phyloP scores from a whole-genome alignment of 2,888 invertebrate species.

The Drosophila basisetae region DNA sequence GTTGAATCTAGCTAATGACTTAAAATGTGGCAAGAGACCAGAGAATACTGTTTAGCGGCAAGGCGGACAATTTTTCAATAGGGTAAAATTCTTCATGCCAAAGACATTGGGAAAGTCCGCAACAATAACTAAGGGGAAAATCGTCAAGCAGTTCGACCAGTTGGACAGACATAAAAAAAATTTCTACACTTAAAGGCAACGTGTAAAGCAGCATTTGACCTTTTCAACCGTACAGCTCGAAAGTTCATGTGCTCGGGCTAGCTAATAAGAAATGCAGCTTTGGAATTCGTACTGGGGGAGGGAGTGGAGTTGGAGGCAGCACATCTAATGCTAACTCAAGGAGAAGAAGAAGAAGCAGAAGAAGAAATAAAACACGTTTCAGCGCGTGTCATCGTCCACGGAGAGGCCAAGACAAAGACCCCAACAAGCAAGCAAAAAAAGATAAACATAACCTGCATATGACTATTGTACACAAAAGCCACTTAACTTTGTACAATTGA shows the following conservation, averaged over 20 bases:
- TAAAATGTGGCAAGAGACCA: constrained; percentile 43
- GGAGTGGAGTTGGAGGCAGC: constrained; percentile 15
- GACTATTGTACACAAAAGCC: constrained; percentile 67
- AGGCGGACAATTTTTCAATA: constrained; percentile 38
- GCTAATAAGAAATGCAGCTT: constrained; percentile 67
- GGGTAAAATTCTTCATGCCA: constrained; percentile 39
- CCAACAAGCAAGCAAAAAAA: constrained; percentile 29
- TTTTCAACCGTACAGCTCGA: constrained; percentile 68
- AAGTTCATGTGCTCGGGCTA: constrained; percentile 73
- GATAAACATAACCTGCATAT: constrained; percentile 39
- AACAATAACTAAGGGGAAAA: constrained; percentile 34
- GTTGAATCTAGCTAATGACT: constrained; percentile 64
- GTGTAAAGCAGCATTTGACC: constrained; percentile 71
- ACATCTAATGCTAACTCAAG: constrained; percentile 48
- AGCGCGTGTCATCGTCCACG: constrained; percentile 75
- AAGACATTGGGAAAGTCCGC: constrained; percentile 48
- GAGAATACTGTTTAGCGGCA: constrained; percentile 36
- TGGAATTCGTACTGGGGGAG: constrained; percentile 44
- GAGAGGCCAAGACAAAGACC: constrained; percentile 74
- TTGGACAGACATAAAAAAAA: constrained; percentile 56
- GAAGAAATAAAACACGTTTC: constrained; percentile 67
- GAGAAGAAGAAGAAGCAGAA: constrained; percentile 15
- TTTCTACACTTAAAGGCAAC: constrained; percentile 48
- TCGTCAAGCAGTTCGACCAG: constrained; percentile 39
- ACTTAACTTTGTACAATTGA: constrained; percentile 70